Base-by-base conservation (phyloP, 1,140 invertebrate species). In the Mamestra configurata region DNA sequence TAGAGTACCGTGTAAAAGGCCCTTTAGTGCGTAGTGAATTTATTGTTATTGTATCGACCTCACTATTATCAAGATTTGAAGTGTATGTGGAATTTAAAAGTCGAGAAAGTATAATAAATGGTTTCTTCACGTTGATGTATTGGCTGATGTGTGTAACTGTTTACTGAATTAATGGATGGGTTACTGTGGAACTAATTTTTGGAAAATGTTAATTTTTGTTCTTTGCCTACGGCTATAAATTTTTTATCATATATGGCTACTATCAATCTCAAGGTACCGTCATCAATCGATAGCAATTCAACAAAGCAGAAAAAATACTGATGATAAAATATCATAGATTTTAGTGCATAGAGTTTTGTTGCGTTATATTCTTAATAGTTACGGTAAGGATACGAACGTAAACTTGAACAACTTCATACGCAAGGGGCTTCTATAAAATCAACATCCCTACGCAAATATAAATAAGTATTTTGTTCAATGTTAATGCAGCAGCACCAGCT, bases 31-130 rank as follows among this genome's bases (percentile, higher is more conserved):
- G 22, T 31, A 22, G 6, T 20, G 24, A 13, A 76, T 75, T 75
- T 59, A 75, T 75, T 59, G 53, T 75, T 75, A 75, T 75, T 55
- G 27, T 59, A 35, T 40, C 51, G 71, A 59, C 53, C 71, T 43
- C 15, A 20, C 24, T 49, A 35, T 10, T 27, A 35, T 71, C 46
- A 53, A 20, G 24, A 53, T 71, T 66, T 53, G 49, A 71, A 18
- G 27, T 71, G 71, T 57, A 20, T 72, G 31, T 10, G n/a, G 27
- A 37, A 61, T 66, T 40, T 20, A 24, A 35, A 71, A 71, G 15
- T 53, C n/a, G 46, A 53, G 27, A 53, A 51, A 46, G 64, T 53
- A 18, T 71, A 53, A 53, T 53, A 71, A 20, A 71, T 71, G n/a
- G 18, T 31, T 53, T 35, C 6, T n/a, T 53, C 46, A 20, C 35